Evolutionary conservation across 2,888 invertebrate genomes (phyloP), one percentile per base, ranked within the genome.

Genomic region (Dioctria linearis): DNA sequence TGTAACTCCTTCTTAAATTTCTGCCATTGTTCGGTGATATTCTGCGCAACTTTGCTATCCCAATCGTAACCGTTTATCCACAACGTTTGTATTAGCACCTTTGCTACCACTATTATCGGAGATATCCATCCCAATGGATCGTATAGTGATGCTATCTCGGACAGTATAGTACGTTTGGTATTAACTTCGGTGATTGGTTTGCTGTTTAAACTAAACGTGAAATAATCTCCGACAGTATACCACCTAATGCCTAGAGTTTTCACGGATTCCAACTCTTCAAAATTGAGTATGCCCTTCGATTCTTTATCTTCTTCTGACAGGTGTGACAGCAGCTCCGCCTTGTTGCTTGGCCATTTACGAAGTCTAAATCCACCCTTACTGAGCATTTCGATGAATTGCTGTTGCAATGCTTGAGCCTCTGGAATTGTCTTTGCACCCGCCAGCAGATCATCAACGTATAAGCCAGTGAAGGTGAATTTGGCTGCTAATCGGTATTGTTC

Each of bases 91-190:
- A 25, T 25, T 25, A 25, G 25, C 25, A 25, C 25, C 25, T 25
- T 1, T 25, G 25, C 25, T 25, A 25, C 25, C 25, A 25, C 25
- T 25, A 25, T 25, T 0, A 25, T 25, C 25, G 25, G 25, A 25
- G 25, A 25, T 25, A 25, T 25, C 25, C 25, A 25, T 25, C 25
- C 25, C 25, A 25, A 25, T 25, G 67, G 67, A 40, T 67, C 67
- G 43, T 67, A 67, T n/a, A 67, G 39, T 9, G 67, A 67, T 37
- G 67, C 67, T 42, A 67, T 67, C 46, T 67, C 67, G 6, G 67
- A 67, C 67, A 67, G 39, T 67, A 67, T 67, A 39, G 43, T 8
- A 42, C 67, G 67, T 67, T 67, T 67, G 4, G 67, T 67, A 42
- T 5, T 3, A 25, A 4, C 6, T 6, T 67, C 46, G 8, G 42